phyloP scores from a whole-genome alignment of 2,113 vertebrate genomes.

The Microtus oregoni region DNA sequence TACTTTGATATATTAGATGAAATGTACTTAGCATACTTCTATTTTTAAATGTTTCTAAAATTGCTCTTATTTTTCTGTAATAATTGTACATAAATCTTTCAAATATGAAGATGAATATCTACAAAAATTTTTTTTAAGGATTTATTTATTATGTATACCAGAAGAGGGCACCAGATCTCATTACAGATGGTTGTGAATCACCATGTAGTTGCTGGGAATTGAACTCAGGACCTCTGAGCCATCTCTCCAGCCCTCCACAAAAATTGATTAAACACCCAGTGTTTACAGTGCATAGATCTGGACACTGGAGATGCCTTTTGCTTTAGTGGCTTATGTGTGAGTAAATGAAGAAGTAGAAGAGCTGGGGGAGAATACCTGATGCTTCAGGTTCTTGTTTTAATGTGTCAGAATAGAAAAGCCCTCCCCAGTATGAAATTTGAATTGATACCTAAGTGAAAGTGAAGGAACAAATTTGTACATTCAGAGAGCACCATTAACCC shows the following conservation, averaged over 20 bases:
- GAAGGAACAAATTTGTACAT: neutral
- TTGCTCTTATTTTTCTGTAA: neutral
- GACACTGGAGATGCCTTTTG: neutral
- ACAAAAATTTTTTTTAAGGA: neutral
- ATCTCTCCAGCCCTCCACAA: neutral
- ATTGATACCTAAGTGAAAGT: conserved; percentile 3
- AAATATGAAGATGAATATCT: neutral
- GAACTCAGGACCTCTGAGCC: too few species aligned
- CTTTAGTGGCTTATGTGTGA: neutral
- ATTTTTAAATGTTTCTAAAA: conserved; percentile 55
- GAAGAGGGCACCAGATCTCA: too few species aligned
- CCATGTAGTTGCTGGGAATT: too few species aligned
- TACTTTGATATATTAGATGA: neutral
- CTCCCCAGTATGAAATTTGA: conserved; percentile 10
- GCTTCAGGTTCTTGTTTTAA: neutral
- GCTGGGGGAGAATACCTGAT: neutral
- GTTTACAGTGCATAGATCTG: neutral
- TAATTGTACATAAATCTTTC: neutral
- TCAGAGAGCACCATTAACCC: neutral
- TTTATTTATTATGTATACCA: neutral
- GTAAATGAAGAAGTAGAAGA: neutral
- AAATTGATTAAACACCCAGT: neutral
- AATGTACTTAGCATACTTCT: neutral
- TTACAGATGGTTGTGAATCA: too few species aligned
- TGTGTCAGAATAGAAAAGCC: neutral